Conservation (phyloP, 2,113 vertebrate genomes). For the Harpagus bidentatus region DNA sequence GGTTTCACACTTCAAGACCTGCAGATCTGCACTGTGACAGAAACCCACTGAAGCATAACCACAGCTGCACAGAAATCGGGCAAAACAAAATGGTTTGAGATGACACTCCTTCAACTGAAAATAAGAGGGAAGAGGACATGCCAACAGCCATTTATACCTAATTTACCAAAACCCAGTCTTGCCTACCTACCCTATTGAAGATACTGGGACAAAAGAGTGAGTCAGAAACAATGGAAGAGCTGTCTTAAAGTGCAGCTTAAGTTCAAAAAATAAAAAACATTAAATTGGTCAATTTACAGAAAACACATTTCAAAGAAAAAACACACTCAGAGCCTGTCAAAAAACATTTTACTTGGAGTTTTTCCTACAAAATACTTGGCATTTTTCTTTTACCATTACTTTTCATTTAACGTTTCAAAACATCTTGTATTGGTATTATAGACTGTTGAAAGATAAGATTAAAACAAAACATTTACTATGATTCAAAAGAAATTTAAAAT, state of each 20-base stretch:
- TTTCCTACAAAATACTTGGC: neutral
- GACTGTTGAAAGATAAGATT: neutral
- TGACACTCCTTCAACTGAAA: too few relatives aligned
- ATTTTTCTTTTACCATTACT: neutral
- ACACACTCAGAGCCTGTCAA: neutral
- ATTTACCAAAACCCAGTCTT: neutral
- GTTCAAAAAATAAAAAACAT: neutral
- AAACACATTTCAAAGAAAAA: neutral
- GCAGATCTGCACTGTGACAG: neutral
- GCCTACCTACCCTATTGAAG: neutral
- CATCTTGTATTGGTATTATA: neutral
- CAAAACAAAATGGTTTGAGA: neutral
- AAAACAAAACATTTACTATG: neutral
- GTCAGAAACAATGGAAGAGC: neutral
- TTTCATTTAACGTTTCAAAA: neutral
- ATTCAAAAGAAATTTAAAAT: neutral
- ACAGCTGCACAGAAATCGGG: fast-evolving
- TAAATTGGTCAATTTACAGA: neutral
- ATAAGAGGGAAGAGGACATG: neutral
- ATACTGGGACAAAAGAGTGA: neutral
- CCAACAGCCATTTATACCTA: neutral
- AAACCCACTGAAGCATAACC: neutral
- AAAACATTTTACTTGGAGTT: neutral
- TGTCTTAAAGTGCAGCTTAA: neutral
- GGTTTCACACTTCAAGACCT: neutral